Evolutionary conservation across 2,113 vertebrate species (phyloP).

Genomic region (Ceyx melanurus): DNA sequence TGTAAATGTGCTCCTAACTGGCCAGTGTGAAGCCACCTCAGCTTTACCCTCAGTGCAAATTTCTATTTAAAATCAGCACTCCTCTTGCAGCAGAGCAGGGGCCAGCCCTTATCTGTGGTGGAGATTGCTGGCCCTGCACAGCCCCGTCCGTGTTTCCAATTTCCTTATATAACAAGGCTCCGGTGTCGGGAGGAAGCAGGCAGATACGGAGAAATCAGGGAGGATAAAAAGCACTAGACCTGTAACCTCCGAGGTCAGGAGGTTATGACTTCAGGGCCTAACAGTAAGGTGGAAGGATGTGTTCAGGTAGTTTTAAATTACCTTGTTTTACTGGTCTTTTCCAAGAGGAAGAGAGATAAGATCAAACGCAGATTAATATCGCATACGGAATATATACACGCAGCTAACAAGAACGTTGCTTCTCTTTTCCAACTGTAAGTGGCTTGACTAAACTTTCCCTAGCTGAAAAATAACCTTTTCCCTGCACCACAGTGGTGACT

Average conservation of each 20-base stretch:
- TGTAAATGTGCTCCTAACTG: neutral
- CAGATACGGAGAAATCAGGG: conserved; percentile 76
- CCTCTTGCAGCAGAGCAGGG: conserved; percentile 75
- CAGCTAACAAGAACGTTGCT: neutral
- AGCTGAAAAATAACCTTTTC: neutral
- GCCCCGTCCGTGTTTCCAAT: conserved; percentile 83
- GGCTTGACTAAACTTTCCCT: neutral
- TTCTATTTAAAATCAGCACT: conserved; percentile 74
- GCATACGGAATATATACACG: neutral
- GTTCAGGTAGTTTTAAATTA: conserved; percentile 82
- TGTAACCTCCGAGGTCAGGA: conserved; percentile 80
- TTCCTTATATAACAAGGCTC: conserved; percentile 85
- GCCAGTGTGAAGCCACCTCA: neutral
- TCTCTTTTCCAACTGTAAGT: neutral
- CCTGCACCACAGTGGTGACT: neutral
- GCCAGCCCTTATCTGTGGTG: conserved; percentile 76
- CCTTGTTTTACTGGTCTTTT: conserved; percentile 59
- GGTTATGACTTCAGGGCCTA: conserved; percentile 80
- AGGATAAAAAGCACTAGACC: conserved; percentile 81
- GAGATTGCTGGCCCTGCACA: conserved; percentile 59
- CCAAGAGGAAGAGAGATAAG: conserved; percentile 69
- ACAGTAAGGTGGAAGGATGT: conserved; percentile 77
- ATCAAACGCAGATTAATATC: conserved; percentile 55
- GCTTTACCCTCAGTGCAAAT: neutral
- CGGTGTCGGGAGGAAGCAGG: conserved; percentile 79